Evolutionary conservation across 2,888 invertebrate species (phyloP), one percentile per base, ranked within the genome.

Genomic region (Amorpha juglandis): DNA sequence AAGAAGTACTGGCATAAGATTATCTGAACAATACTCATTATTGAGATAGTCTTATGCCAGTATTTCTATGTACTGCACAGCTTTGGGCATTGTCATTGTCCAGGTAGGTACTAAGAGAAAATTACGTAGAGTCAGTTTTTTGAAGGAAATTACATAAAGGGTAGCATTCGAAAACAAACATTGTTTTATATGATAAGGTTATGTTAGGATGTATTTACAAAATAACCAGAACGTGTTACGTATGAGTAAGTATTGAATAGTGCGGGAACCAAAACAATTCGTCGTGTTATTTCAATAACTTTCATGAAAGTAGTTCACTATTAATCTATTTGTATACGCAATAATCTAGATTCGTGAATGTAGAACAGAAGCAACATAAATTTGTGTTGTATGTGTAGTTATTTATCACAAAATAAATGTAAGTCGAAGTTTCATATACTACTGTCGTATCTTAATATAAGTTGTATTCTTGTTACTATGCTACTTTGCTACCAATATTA

Each of bases 241-340:
- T 68, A 68, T 68, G 68, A 65, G 63, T 45, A 12, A 65, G 63
- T 45, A 12, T 45, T 45, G 45, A 14, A 14, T 62, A 63, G 64
- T 66, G 65, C 47, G 63, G 48, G 66, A 73, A 74, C 63, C 73
- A 74, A 70, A 75, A 72, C 72, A 73, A 27, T 68, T 66, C 11
- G 19, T 38, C 68, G 69, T 70, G 63, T 47, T 69, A 67, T 69
- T 68, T 64, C 69, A 68, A 66, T 66, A 67, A 71, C 67, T 71
- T 71, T 70, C 70, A 66, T 65, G 70, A 67, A 73, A 70, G 65
- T 72, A 65, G 64, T 67, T 63, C 65, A 65, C 51, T 65, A 68
- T 65, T 53, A 68, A 66, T 58, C 66, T 66, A 63, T 66, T 66
- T 63, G 62, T 35, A 63, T 53, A 45, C 66, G 52, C 53, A 48